Evolutionary conservation across 2,888 invertebrate genomes (phyloP), one percentile per base, ranked within the genome.

Genomic region (Pheosia gnoma): DNA sequence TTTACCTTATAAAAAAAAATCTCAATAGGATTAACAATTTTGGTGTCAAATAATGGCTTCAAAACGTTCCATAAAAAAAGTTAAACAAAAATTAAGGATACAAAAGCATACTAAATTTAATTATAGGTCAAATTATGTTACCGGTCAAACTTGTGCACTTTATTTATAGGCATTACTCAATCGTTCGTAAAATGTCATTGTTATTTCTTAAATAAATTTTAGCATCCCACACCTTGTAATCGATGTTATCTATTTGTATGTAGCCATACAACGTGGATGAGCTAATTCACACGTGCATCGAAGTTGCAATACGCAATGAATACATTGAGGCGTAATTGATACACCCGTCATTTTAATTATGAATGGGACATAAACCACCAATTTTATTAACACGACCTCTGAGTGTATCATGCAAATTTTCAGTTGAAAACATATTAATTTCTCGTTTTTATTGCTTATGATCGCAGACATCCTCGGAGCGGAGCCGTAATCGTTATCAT

Each of bases 361-460:
- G 67, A 70, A 79, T 78, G 59, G 63, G 70, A 64, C 71, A 83
- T 85, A 85, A 83, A 83, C 62, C 56, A 61, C 25, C 37, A 56
- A 72, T 60, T 62, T 83, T 77, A 86, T 81, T 70, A 65, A 62
- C 65, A 59, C 70, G 68, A 68, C 74, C 71, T 77, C 67, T 71
- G 66, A 63, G 70, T 76, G 78, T 76, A 74, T 66, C 69, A 84
- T 84, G 81, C 76, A 72, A 85, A 86, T 85, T 77, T 75, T 78
- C 62, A 71, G 60, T 70, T 73, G 68, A 70, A 74, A 77, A 71
- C 82, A 76, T 74, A 80, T 82, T 77, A 83, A 80, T 58, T 74
- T 71, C 71, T 71, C 63, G 61, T 76, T 74, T 83, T 86, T 83
- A 87, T 81, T 68, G 71, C 67, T 64, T 57, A 70, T 68, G 64